These are phyloP conservation scores for Nemotelus nigrinus DNA, from an alignment of 2,888 invertebrate genomes.

Conservation along the genomic window DNA sequence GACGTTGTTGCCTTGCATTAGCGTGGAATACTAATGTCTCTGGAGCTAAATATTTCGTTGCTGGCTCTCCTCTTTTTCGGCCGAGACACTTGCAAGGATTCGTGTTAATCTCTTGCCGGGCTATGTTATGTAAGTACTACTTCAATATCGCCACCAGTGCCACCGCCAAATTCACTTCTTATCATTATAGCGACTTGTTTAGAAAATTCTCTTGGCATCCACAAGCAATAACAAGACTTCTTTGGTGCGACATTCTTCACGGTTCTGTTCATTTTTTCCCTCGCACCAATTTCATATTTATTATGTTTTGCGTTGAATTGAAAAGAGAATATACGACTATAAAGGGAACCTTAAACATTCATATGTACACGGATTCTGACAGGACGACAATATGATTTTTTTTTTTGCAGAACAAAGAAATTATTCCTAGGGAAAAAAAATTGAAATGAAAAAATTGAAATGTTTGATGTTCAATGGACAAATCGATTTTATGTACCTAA, in stretches of 20 bases:
- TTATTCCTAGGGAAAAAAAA: too few species aligned
- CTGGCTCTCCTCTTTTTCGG: neutral
- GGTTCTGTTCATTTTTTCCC: neutral
- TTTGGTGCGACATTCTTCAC: constrained; percentile 1
- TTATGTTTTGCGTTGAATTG: neutral
- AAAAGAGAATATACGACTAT: too few species aligned
- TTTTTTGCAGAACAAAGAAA: too few species aligned
- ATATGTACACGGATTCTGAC: too few species aligned
- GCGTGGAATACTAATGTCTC: constrained; percentile 44
- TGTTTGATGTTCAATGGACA: too few species aligned
- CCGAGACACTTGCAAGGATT: constrained; percentile 29
- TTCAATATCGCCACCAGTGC: neutral
- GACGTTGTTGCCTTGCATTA: constrained; percentile 28
- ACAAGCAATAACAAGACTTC: neutral
- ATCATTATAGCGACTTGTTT: constrained; percentile 22
- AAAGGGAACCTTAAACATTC: too few species aligned
- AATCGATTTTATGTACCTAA: too few species aligned
- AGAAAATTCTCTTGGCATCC: constrained; percentile 25
- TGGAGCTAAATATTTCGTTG: constrained; percentile 29
- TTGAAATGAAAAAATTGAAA: too few species aligned
- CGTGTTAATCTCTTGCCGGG: constrained; percentile 28
- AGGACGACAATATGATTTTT: too few species aligned
- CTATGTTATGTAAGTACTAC: neutral
- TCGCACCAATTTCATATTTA: neutral
- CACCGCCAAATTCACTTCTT: neutral